phyloP scores from a whole-genome alignment of 2,797 vertebrate species.

The Hemitrygon akajei region DNA sequence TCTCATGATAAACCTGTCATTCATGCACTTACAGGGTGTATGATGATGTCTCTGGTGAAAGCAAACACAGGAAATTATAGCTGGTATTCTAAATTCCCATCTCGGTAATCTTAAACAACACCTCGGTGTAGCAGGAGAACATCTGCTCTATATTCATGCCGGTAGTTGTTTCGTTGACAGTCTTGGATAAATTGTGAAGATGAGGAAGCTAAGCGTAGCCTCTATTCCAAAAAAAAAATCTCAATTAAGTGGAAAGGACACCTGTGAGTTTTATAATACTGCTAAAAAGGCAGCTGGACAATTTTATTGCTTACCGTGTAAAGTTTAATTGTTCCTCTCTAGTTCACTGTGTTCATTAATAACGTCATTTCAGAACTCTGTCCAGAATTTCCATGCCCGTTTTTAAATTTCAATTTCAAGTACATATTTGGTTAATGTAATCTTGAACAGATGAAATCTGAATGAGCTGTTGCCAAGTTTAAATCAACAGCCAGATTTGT shows the following conservation, averaged over 20 bases:
- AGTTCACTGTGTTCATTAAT: neutral
- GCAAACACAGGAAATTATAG: conserved; percentile 28
- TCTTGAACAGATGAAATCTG: neutral
- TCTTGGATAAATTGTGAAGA: conserved; percentile 3
- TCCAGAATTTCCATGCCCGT: neutral
- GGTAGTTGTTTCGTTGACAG: conserved; percentile 30
- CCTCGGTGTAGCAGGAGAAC: conserved; percentile 24
- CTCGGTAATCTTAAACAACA: conserved; percentile 27
- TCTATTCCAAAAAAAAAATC: neutral
- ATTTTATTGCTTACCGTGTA: conserved; percentile 17
- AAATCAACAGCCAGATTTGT: neutral
- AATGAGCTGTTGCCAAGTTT: neutral
- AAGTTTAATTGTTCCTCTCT: conserved; percentile 19
- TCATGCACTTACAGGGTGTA: conserved; percentile 22
- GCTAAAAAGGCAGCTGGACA: conserved; percentile 21
- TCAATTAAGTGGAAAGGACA: conserved; percentile 27
- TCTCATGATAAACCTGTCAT: conserved; percentile 32
- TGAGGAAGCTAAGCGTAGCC: neutral
- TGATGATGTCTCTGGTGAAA: conserved; percentile 37
- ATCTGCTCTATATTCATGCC: conserved; percentile 22
- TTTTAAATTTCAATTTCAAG: neutral
- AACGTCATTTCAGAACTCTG: neutral
- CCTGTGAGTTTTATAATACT: conserved; percentile 17
- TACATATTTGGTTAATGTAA: neutral
- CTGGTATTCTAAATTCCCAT: conserved; percentile 22